phyloP scores from a whole-genome alignment of 2,113 vertebrate species.

The Cyprinus carpio region DNA sequence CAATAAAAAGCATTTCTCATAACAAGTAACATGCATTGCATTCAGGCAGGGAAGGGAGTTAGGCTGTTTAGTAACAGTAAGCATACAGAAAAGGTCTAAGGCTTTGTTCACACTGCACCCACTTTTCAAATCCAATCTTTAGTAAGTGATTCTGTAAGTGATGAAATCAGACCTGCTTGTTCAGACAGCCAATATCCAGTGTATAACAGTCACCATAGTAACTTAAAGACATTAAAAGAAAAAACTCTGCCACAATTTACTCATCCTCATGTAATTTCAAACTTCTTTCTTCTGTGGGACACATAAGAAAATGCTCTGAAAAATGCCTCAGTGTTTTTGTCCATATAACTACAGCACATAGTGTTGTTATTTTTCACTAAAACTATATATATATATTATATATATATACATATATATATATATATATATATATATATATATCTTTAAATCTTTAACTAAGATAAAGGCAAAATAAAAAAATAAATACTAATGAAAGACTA shows the following conservation, averaged over 20 bases:
- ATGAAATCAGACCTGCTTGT: neutral
- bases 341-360: neutral
- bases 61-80: neutral
- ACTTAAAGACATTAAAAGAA: neutral
- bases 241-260: neutral
- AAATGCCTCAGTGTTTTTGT: neutral
- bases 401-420: too few relatives aligned
- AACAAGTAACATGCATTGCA: constrained; percentile 21
- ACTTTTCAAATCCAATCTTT: neutral
- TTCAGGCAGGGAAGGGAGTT: constrained; percentile 29
- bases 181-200: neutral
- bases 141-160: neutral
- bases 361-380: neutral
- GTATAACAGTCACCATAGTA: neutral
- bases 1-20: constrained; percentile 6
- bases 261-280: neutral
- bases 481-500: neutral
- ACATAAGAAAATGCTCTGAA: neutral
- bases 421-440: too few relatives aligned
- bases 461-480: neutral
- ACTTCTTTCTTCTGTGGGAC: neutral
- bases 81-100: neutral
- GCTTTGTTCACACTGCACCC: constrained; percentile 30
- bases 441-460: neutral
- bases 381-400: too few relatives aligned